phyloP scores from a whole-genome alignment of 30 jellyfish, hydroid and myxozoan species.

The Turritopsis dohrnii region DNA sequence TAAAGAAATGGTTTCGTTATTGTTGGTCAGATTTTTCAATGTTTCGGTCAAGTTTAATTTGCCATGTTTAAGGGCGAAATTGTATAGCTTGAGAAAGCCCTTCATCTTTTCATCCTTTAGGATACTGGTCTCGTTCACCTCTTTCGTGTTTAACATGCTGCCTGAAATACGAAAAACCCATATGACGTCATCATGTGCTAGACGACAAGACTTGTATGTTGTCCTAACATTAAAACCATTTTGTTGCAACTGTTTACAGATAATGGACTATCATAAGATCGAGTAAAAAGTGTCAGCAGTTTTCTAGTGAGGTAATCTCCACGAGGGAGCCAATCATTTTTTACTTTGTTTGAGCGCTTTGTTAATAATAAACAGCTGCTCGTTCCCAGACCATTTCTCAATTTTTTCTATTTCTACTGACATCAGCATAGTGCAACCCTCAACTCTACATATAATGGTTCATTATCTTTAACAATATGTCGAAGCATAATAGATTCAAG shows the following conservation, averaged over 20 bases:
- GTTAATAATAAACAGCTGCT: no score
- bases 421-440: no score
- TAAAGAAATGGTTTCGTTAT: background rate
- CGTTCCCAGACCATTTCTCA: no score
- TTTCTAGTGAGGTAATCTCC: no score
- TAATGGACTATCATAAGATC: no score
- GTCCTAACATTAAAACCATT: background rate
- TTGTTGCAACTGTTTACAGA: background rate
- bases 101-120: background rate
- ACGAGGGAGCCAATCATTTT: no score
- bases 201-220: background rate
- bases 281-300: no score
- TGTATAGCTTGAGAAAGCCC: slow-evolving; percentile 9
- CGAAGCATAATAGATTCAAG: no score
- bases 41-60: background rate
- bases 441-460: no score
- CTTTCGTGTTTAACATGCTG: background rate
- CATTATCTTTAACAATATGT: no score
- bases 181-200: background rate
- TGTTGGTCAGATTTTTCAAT: slow-evolving; percentile 5
- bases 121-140: background rate
- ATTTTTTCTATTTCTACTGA: no score
- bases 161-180: background rate
- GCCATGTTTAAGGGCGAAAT: slow-evolving; percentile 4
- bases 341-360: no score